phyloP scores from a whole-genome alignment of 2,888 invertebrate genomes.

The Cacoxenus indagator region DNA sequence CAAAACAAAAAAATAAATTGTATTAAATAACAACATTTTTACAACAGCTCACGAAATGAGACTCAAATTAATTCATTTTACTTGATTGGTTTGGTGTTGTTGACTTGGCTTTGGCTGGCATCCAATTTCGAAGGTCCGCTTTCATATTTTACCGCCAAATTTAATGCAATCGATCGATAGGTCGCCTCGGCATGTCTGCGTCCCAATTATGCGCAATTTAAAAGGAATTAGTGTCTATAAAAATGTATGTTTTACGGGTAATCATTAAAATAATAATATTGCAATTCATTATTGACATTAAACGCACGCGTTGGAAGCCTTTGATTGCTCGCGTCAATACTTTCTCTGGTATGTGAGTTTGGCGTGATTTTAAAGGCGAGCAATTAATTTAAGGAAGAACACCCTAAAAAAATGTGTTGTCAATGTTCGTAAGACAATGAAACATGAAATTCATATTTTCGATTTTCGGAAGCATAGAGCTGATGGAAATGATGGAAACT shows the following conservation, averaged over 20 bases:
- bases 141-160: neutral
- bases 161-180: neutral
- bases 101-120: neutral
- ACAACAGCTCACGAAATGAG: neutral
- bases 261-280: conserved; percentile 39
- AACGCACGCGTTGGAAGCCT: conserved; percentile 34
- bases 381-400: neutral
- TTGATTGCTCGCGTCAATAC: conserved; percentile 31
- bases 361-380: neutral
- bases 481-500: too few species aligned
- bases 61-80: conserved; percentile 12
- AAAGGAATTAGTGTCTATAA: conserved; percentile 65
- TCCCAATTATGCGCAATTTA: conserved; percentile 63
- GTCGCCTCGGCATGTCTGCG: conserved; percentile 32
- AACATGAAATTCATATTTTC: too few species aligned
- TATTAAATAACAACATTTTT: conserved; percentile 10
- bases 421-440: too few species aligned
- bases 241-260: conserved; percentile 45
- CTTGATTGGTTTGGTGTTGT: conserved; percentile 3
- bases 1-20: neutral
- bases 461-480: too few species aligned
- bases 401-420: too few species aligned
- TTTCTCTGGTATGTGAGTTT: neutral
- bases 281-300: conserved; percentile 57
- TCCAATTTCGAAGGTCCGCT: neutral